phyloP scores from a whole-genome alignment of 30 jellyfish, hydroid and myxozoan genomes.

The Chrysaora quinquecirrha region DNA sequence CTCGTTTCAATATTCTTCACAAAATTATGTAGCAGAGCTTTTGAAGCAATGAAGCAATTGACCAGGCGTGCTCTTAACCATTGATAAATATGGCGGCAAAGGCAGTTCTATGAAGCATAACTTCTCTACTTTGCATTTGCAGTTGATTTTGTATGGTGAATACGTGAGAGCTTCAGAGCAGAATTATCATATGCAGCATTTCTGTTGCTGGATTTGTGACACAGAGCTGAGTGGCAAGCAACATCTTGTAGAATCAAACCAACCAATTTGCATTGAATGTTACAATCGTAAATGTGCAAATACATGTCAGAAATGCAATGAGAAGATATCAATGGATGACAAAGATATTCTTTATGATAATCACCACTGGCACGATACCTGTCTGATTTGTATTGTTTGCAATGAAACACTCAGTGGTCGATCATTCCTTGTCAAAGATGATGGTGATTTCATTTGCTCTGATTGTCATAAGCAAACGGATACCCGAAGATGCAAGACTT shows the following conservation, averaged over 20 bases:
- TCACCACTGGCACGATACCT: constrained; percentile 97
- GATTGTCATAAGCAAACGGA: constrained; percentile 92
- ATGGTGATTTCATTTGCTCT: constrained; percentile 83
- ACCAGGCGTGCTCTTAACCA: no score
- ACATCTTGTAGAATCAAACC: constrained; percentile 91
- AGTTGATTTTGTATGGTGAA: constrained; percentile 91
- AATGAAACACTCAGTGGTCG: constrained; percentile 83
- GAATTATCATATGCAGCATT: constrained; percentile 86
- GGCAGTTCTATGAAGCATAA: no score
- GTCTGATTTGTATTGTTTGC: constrained; percentile 82
- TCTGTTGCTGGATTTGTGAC: constrained; percentile 94
- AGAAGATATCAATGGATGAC: constrained; percentile 87
- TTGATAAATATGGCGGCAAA: no score
- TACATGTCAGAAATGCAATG: constrained; percentile 86
- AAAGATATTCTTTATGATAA: constrained; percentile 91
- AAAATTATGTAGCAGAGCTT: no score
- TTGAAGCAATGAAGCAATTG: no score
- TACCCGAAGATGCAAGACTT: constrained; percentile 79
- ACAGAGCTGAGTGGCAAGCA: constrained; percentile 88
- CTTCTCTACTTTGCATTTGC: no score
- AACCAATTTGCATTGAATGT: constrained; percentile 92
- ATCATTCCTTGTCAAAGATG: constrained; percentile 76
- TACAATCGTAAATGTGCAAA: constrained; percentile 89
- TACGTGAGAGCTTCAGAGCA: constrained; percentile 93
- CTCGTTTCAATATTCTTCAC: no score